Conservation (phyloP, 2,888 invertebrate genomes). For the Mythimna impura region DNA sequence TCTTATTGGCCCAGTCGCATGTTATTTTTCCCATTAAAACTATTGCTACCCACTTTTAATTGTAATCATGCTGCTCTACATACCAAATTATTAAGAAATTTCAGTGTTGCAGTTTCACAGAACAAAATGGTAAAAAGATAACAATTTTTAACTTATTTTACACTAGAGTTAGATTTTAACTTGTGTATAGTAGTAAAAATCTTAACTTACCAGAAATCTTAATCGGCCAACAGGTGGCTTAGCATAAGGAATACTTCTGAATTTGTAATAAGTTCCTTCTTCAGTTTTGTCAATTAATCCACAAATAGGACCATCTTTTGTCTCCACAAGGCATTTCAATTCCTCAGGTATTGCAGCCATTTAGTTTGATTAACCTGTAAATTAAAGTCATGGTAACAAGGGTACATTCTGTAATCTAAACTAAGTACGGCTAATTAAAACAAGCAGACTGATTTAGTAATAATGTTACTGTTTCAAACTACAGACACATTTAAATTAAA, state of each 20-base stretch:
- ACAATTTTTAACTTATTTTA: neutral
- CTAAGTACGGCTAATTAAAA: neutral
- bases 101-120: neutral
- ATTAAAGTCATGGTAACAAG: neutral
- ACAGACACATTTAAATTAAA: neutral
- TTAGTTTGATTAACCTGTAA: slow-evolving; percentile 40
- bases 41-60: neutral
- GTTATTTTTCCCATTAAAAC: neutral
- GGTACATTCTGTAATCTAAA: neutral
- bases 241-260: slow-evolving; percentile 84
- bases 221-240: slow-evolving; percentile 81
- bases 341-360: slow-evolving; percentile 65
- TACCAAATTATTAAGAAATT: neutral
- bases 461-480: neutral
- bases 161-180: neutral
- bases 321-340: slow-evolving; percentile 67
- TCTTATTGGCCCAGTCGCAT: neutral
- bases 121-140: neutral
- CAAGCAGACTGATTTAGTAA: neutral
- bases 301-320: slow-evolving; percentile 78
- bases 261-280: slow-evolving; percentile 76
- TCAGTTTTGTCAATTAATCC: slow-evolving; percentile 76
- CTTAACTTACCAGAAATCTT: slow-evolving; percentile 80
- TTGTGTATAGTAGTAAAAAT: neutral
- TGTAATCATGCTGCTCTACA: neutral